Evolutionary conservation across 2,113 vertebrate genomes (phyloP), one percentile per base, ranked within the genome.

Genomic region (Apodemus speciosus): DNA sequence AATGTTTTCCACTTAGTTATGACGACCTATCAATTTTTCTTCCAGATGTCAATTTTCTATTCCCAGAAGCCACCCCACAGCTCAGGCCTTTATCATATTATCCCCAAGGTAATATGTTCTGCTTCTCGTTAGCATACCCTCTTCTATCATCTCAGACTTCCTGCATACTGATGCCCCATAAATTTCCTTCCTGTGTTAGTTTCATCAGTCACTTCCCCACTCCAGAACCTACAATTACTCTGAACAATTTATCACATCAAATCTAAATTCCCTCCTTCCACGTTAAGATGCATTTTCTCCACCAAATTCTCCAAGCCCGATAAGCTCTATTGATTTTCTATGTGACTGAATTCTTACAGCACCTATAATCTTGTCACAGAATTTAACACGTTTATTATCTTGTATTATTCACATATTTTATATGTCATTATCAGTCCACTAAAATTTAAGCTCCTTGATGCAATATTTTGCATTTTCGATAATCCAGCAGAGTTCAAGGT

Each of bases 161-260:
- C 88, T 90, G 88, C 53, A 83, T 73, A 83, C 30, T 92, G 80
- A 93, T 90, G 43, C 30, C 80, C 81, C 15, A 68, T 89, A 85
- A 49, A 76, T 84, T 91, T 96, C 77, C 88, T 25, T 69, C 53
- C 9, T 32, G 27, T 30, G 60, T 68, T 69, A 9, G 87, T 90
- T 95, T 92, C 89, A 88, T 94, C 73, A 80, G 79, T 95, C n/a
- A 92, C 71, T 95, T 40, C 46, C 35, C 18, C 88, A 68, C 51
- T 93, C 69, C 95, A 92, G 94, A 92, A 85, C 49, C 20, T 89
- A 81, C 72, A 92, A 92, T 90, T 95, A 93, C 80, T 75, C 21
- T 84, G 80, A 94, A 92, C 81, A 96, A 92, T 95, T 96, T 93
- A 94, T 97, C 95, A 91, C n/a, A 71, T 32, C 53, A 81, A 93